Conservation (phyloP, 1,140 invertebrate genomes). For the Brachionus koreanus region DNA sequence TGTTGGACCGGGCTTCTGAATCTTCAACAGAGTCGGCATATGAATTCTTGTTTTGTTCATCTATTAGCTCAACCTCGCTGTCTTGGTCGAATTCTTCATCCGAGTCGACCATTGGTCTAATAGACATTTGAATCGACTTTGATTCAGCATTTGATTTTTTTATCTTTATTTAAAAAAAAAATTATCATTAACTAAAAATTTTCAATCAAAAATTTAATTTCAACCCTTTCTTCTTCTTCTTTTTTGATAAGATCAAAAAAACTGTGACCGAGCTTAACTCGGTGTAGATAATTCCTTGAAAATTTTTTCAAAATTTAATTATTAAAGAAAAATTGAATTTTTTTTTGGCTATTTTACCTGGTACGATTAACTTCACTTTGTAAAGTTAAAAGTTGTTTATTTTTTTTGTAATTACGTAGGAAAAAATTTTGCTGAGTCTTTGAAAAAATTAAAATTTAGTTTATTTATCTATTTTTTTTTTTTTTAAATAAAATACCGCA, state of each 20-base stretch:
- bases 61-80: not conserved
- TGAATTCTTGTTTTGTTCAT: not conserved
- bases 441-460: constrained; percentile 36
- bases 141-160: constrained; percentile 47
- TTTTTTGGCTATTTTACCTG: not conserved
- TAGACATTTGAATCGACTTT: not conserved
- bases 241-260: constrained; percentile 54
- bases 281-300: constrained; percentile 48
- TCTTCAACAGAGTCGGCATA: not conserved
- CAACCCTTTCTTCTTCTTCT: constrained; percentile 50
- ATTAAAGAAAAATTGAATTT: not conserved
- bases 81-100: not conserved
- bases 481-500: constrained; percentile 46
- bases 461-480: not conserved
- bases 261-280: constrained; percentile 53
- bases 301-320: not conserved
- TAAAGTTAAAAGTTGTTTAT: constrained; percentile 52
- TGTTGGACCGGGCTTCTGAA: not conserved
- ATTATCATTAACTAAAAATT: not conserved
- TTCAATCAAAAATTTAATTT: not conserved
- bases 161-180: constrained; percentile 47
- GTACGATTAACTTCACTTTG: constrained; percentile 50
- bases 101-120: not conserved
- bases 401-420: constrained; percentile 49
- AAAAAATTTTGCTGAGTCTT: constrained; percentile 52